Conservation (phyloP, 1,140 invertebrate species). For the Neodiprion virginianus region DNA sequence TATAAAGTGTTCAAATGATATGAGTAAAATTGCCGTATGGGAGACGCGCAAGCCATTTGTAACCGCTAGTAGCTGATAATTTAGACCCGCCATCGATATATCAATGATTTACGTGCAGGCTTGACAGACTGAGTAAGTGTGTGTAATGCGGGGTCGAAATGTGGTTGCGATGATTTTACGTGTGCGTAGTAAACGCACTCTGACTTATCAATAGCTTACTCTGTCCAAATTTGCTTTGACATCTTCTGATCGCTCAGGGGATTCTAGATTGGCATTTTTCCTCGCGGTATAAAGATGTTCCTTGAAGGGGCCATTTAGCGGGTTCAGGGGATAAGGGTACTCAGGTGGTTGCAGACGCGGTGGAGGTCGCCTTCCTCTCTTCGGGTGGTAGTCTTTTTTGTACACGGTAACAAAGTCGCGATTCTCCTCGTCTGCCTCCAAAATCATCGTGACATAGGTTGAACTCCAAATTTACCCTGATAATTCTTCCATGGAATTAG, state of each 20-base stretch:
- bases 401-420: conserved; percentile 42
- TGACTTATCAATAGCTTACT: conserved; percentile 24
- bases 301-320: conserved; percentile 37
- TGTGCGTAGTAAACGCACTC: neutral
- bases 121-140: too few relatives aligned
- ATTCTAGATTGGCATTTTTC: conserved; percentile 30
- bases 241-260: conserved; percentile 32
- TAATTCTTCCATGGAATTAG: too few relatives aligned
- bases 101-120: too few relatives aligned
- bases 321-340: conserved; percentile 30
- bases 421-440: conserved; percentile 41
- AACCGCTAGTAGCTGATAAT: too few relatives aligned
- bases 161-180: too few relatives aligned
- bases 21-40: too few relatives aligned
- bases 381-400: conserved; percentile 35
- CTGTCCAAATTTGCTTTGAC: conserved; percentile 28
- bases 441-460: conserved; percentile 27
- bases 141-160: too few relatives aligned
- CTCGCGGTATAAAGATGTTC: conserved; percentile 32
- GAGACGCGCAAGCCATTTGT: too few relatives aligned
- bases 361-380: conserved; percentile 9
- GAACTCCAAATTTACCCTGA: too few relatives aligned
- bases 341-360: conserved; percentile 14
- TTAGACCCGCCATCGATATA: too few relatives aligned
- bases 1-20: neutral